phyloP scores from a whole-genome alignment of 2,113 vertebrate genomes.

The Campylomormyrus tamandua region DNA sequence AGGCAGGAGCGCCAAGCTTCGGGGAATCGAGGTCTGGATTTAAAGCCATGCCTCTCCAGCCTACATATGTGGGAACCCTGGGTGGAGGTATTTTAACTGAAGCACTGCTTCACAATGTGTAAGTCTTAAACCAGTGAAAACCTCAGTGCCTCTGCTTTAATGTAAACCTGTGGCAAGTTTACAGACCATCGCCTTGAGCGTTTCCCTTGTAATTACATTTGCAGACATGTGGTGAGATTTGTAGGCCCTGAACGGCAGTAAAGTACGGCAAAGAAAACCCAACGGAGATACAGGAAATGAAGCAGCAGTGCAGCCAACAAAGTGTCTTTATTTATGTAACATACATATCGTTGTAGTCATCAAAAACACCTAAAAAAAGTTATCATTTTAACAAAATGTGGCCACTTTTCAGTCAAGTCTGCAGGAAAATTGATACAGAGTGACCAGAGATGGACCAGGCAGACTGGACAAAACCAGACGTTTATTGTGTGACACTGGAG shows the following conservation, averaged over 20 bases:
- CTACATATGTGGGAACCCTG: not conserved
- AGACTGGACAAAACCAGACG: not conserved
- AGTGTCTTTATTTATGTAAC: conserved; percentile 57
- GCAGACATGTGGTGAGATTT: not conserved
- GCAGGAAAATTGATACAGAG: conserved; percentile 17
- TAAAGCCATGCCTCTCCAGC: conserved; percentile 25
- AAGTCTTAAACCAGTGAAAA: conserved; percentile 27
- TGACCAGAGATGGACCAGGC: not conserved
- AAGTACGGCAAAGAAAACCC: not conserved
- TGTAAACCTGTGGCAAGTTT: not conserved
- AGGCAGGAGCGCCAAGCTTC: conserved; percentile 41
- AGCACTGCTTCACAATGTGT: not conserved
- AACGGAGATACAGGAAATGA: not conserved
- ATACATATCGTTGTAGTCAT: conserved; percentile 58
- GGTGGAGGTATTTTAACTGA: not conserved
- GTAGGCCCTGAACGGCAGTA: not conserved
- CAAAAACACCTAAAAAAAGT: conserved; percentile 61
- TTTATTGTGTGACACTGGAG: not conserved
- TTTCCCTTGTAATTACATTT: not conserved
- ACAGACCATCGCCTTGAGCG: not conserved
- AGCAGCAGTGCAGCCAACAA: not conserved
- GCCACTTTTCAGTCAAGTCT: conserved; percentile 29
- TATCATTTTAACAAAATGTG: conserved; percentile 40
- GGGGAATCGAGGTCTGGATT: conserved; percentile 60
- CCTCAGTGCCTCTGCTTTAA: not conserved